phyloP scores from a whole-genome alignment of 2,113 vertebrate species.

The Platysternon megacephalum region DNA sequence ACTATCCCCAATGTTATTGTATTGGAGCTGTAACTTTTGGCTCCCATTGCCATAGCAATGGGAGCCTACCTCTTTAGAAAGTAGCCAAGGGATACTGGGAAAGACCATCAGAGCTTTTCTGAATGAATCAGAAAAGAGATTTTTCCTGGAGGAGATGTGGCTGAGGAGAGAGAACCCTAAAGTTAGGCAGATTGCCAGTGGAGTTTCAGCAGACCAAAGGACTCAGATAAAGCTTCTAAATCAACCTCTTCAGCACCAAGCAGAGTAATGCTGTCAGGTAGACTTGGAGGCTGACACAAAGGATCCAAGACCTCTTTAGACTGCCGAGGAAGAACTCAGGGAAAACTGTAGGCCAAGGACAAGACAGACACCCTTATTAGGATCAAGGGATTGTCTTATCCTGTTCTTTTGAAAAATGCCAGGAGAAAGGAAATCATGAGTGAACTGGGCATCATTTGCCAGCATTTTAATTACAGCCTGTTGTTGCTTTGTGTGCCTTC shows the following conservation, averaged over 20 bases:
- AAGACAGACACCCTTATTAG: not conserved
- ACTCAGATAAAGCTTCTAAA: constrained; percentile 2
- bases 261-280: not conserved
- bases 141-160: not conserved
- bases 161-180: not conserved
- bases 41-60: not conserved
- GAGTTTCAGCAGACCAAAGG: not conserved
- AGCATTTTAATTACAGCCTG: not conserved
- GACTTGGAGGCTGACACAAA: not conserved
- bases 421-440: not conserved
- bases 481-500: not conserved
- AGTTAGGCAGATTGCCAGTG: not conserved
- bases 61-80: not conserved
- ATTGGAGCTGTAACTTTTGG: not conserved
- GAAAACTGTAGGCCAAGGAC: not conserved
- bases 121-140: not conserved
- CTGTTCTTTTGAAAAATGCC: not conserved
- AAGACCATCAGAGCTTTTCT: constrained; percentile 4
- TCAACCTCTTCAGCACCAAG: not conserved
- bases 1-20: not conserved
- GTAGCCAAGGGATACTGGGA: not conserved
- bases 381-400: not conserved
- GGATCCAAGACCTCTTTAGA: not conserved
- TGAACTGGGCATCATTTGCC: not conserved
- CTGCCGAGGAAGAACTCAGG: constrained; percentile 13